Evolutionary conservation across 2,888 invertebrate species (phyloP), one percentile per base, ranked within the genome.

Genomic region (Drosophila affinis): DNA sequence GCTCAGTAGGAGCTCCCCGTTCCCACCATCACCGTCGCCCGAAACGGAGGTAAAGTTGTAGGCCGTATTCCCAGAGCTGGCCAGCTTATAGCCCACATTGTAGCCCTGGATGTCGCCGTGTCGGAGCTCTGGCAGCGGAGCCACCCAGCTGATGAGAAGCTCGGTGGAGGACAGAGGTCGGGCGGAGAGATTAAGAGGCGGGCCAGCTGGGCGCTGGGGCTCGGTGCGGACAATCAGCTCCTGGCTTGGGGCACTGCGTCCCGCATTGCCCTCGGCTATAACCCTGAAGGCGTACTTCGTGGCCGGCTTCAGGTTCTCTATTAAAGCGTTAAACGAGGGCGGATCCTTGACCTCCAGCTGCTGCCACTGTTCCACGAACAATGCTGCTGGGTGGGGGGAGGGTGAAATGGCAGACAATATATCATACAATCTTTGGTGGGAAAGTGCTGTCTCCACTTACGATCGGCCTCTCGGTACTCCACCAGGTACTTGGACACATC

Each of bases 81-180:
- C 88, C 62, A 92, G 54, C 67, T 91, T 91, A 44, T 92, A 92
- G 57, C 92, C 96, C 24, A 97, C 94, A 90, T 96, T 96, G 88
- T 95, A 96, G 27, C 96, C 96, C 81, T 95, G 94, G 69, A 96
- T 94, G 75, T 95, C 95, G 0, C 96, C 96, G 88, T 97, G 95
- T 53, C 95, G 93, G 32, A 95, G 90, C 80, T 96, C 95, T 0
- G 93, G 92, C 17, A 94, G 83, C 0, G 96, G 96, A 0, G 96
- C 95, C 75, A 95, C 93, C 95, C 96, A 96, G 9, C 95, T 95
- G 10, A 96, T 94, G 44, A 95, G 92, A 12, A 96, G 93, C 89
- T 96, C 95, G 3, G 95, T 95, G 7, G 96, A 96, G 0, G 95
- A 95, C 18, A 96, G 93, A 0, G 96, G 94, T 54, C 95, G 93